Base-by-base conservation (phyloP, 1,140 invertebrate genomes). In the silkworm (Bombyx mori) region DNA sequence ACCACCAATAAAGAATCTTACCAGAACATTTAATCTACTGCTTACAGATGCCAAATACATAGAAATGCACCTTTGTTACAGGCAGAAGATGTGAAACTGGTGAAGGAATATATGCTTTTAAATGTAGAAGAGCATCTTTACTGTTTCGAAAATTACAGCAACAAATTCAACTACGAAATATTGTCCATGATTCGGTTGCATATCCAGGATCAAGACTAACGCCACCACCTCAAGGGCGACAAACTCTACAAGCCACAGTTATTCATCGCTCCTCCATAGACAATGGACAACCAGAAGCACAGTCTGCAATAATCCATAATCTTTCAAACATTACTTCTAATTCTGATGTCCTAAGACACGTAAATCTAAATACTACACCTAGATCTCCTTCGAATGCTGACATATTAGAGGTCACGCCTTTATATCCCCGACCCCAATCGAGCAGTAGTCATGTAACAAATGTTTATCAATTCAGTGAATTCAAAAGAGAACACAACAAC, bases 91-190 rank as follows among this genome's bases (percentile, higher is more conserved):
- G 97, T 82, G 92, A 94, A 45, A 98, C 97, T 0, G 98, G 91
- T 3, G 97, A 61, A 67, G 98, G 98, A 8, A 97, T 99, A 66
- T 99, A 97, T 89, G 97, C 96, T 7, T 99, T 99, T 81, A 94
- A 94, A 72, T 98, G 97, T 82, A 90, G 92, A 52, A 91, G 94
- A 79, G 97, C 98, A 42, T 95, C 97, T 71, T 88, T 93, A 58
- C 89, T 99, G n/a, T 99, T 99, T 82, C 94, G 95, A 72, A 90
- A 94, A 66, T 90, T 98, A 44, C 96, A 98, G 85, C 92, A 93
- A 58, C 92, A 94, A 79, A 96, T 98, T 70, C 94, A 95, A 62
- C 74, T 85, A 10, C 78, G 89, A 63, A 89, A 84, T 69, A 88
- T 89, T 54, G 89, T 89, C 54, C 90, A 89, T 72, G 90, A 91